phyloP scores from a whole-genome alignment of 2,888 invertebrate species.

The Leptinotarsa juncta region DNA sequence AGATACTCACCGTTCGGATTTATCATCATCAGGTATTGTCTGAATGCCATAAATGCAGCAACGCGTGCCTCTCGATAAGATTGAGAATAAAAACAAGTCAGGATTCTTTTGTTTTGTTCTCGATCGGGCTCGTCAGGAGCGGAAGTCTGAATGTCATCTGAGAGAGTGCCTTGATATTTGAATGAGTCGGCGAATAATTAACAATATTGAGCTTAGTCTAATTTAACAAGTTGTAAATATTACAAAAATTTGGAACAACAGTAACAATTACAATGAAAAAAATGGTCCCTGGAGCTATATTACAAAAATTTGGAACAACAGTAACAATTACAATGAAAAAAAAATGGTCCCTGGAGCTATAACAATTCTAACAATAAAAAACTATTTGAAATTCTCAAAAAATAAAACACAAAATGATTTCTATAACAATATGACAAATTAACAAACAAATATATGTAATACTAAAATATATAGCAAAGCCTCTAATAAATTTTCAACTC shows the following conservation, averaged over 20 bases:
- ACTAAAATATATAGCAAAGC: no score
- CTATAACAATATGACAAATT: no score
- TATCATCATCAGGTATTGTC: slow-evolving; percentile 41
- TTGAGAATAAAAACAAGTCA: slow-evolving; percentile 21
- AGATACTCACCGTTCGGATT: slow-evolving; percentile 43
- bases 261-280: no score
- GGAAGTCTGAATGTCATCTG: slow-evolving; percentile 4
- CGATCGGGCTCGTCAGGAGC: background rate
- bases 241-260: background rate
- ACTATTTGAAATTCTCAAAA: no score
- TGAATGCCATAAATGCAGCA: slow-evolving; percentile 44
- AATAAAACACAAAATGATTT: no score
- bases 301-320: background rate
- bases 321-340: no score
- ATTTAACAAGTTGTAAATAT: background rate
- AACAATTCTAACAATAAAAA: no score
- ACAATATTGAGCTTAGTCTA: background rate
- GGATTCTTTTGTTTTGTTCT: slow-evolving; percentile 6
- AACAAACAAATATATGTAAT: no score
- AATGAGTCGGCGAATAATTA: background rate
- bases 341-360: no score
- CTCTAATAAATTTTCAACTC: no score
- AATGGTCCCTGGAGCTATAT: no score
- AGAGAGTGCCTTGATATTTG: background rate
- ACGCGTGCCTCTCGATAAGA: slow-evolving; percentile 43